phyloP scores from a whole-genome alignment of 2,113 vertebrate genomes.

The Engraulis encrasicolus region DNA sequence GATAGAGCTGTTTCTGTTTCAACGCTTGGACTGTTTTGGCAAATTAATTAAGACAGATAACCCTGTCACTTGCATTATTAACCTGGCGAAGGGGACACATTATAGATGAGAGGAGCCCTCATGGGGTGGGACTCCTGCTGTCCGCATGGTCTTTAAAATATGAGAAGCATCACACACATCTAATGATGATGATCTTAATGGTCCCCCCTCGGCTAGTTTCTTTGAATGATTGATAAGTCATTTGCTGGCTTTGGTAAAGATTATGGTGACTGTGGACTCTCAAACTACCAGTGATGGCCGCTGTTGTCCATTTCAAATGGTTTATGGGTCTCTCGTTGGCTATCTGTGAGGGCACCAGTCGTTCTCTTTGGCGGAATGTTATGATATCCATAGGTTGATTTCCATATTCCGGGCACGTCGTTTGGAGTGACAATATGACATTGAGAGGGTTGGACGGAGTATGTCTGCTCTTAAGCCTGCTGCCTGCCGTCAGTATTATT shows the following conservation, averaged over 20 bases:
- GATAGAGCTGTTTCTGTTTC: conserved; percentile 20
- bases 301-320: conserved; percentile 19
- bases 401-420: background rate
- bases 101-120: conserved; percentile 35
- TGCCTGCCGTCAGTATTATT: too few relatives aligned
- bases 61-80: conserved; percentile 45
- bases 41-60: conserved; percentile 59
- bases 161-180: conserved; percentile 61
- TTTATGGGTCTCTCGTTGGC: conserved; percentile 30
- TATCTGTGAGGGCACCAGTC: background rate
- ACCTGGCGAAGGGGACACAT: conserved; percentile 38
- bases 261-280: conserved; percentile 29
- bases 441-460: background rate
- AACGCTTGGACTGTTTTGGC: conserved; percentile 33
- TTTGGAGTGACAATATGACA: background rate
- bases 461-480: too few relatives aligned
- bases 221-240: conserved; percentile 69
- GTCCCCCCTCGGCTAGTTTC: conserved; percentile 67
- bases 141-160: conserved; percentile 52
- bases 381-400: conserved; percentile 23
- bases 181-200: conserved; percentile 72
- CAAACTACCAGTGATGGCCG: background rate
- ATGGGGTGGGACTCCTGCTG: conserved; percentile 44
- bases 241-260: conserved; percentile 22
- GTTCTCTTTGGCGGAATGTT: conserved; percentile 32